Evolutionary conservation across 2,113 vertebrate species (phyloP).

Genomic region (Menura novaehollandiae): DNA sequence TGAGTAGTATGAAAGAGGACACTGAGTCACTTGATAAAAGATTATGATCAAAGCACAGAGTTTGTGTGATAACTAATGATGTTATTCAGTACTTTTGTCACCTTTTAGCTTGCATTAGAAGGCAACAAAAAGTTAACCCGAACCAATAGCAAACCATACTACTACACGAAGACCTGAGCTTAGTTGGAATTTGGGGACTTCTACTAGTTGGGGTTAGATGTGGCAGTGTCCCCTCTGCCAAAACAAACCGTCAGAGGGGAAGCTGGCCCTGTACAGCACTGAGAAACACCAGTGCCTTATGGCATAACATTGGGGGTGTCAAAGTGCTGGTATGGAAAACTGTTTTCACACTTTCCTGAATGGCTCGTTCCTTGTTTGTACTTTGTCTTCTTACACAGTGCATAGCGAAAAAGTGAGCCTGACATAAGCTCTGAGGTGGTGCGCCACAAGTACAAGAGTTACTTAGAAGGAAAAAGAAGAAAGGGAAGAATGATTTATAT

Average conservation of each 20-base stretch:
- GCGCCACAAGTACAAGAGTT: not conserved
- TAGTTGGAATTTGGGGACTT: not conserved
- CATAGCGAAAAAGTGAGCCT: slow-evolving; percentile 2
- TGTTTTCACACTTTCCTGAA: slow-evolving; percentile 17
- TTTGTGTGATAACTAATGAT: not conserved
- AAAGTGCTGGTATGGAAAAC: slow-evolving; percentile 13
- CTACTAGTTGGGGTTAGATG: not conserved
- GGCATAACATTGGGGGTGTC: not conserved
- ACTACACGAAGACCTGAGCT: not conserved
- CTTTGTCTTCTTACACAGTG: slow-evolving; percentile 15
- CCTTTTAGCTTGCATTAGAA: not conserved
- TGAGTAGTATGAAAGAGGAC: not conserved
- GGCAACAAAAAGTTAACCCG: not conserved
- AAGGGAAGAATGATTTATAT: not conserved
- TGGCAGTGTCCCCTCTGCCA: not conserved
- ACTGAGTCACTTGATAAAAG: not conserved
- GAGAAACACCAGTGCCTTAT: not conserved
- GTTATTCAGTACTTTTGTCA: not conserved
- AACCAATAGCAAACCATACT: not conserved
- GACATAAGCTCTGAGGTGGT: slow-evolving; percentile 14
- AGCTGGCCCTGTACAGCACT: not conserved
- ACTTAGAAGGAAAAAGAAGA: not conserved
- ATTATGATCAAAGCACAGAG: not conserved
- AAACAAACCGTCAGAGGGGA: not conserved
- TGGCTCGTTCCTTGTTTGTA: slow-evolving; percentile 18